These are phyloP conservation scores for Tenthredo notha DNA, from an alignment of 2,888 invertebrate genomes.

Conservation along the genomic window DNA sequence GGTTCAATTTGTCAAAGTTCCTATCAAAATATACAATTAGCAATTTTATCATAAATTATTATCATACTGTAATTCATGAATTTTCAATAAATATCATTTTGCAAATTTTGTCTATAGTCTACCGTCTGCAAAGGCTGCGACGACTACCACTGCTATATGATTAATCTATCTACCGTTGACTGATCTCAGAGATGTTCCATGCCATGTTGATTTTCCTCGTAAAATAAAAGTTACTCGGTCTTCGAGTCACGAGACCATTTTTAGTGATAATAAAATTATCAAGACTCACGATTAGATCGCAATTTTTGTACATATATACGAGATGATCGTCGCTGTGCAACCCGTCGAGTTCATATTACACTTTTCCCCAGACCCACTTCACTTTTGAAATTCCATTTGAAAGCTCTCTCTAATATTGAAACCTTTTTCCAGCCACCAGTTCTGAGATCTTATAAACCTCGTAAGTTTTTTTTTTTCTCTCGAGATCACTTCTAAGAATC, in stretches of 20 bases:
- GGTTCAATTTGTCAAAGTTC: background rate
- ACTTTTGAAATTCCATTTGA: background rate
- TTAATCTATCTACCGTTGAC: background rate
- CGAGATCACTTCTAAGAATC: background rate
- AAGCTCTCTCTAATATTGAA: conserved; percentile 2
- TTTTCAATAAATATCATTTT: background rate
- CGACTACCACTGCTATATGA: background rate
- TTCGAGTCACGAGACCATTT: background rate
- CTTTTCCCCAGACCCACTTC: background rate
- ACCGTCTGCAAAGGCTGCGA: background rate
- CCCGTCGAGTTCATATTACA: background rate
- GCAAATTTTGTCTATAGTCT: background rate
- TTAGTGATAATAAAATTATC: background rate
- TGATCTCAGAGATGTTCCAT: background rate
- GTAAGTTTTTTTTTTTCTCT: background rate
- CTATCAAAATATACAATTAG: background rate
- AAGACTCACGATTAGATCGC: background rate
- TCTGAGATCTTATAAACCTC: conserved; percentile 2
- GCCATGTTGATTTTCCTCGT: background rate
- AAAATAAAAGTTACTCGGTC: background rate
- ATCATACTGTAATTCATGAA: background rate
- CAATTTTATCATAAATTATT: background rate
- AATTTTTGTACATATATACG: background rate
- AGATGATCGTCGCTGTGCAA: background rate
- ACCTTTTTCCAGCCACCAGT: background rate